Conservation (phyloP, 2,888 invertebrate genomes). For the Linnaemya vulpina region DNA sequence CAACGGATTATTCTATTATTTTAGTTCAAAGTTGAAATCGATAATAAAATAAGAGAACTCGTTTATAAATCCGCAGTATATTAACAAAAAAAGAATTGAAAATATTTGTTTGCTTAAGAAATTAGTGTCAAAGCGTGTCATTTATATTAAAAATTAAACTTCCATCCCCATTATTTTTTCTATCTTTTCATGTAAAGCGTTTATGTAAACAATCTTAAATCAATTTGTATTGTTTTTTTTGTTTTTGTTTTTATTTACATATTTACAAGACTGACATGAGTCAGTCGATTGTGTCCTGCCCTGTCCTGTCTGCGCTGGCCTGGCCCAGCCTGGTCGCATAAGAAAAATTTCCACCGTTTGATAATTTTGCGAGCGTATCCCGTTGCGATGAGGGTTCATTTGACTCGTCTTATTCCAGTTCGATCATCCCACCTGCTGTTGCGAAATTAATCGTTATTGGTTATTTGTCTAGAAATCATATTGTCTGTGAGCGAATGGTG, state of each 20-base stretch:
- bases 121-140: conserved; percentile 50
- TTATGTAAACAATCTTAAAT: conserved; percentile 60
- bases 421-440: conserved; percentile 73
- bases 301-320: background rate
- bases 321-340: background rate
- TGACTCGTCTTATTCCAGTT: conserved; percentile 22
- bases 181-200: conserved; percentile 5
- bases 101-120: conserved; percentile 51
- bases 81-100: conserved; percentile 29
- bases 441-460: conserved; percentile 75
- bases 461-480: conserved; percentile 58
- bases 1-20: too few species aligned
- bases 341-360: conserved; percentile 12
- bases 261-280: conserved; percentile 9
- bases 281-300: background rate
- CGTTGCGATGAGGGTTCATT: conserved; percentile 55
- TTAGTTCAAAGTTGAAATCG: background rate
- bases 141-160: conserved; percentile 52
- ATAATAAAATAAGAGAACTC: background rate
- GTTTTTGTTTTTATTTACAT: conserved; percentile 50
- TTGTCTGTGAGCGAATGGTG: background rate
- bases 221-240: conserved; percentile 59
- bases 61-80: conserved; percentile 16
- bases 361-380: conserved; percentile 55
- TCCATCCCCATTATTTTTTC: conserved; percentile 24